These are phyloP conservation scores for Lacanobia oleracea DNA, from an alignment of 2,888 invertebrate genomes.

Conservation along the genomic window DNA sequence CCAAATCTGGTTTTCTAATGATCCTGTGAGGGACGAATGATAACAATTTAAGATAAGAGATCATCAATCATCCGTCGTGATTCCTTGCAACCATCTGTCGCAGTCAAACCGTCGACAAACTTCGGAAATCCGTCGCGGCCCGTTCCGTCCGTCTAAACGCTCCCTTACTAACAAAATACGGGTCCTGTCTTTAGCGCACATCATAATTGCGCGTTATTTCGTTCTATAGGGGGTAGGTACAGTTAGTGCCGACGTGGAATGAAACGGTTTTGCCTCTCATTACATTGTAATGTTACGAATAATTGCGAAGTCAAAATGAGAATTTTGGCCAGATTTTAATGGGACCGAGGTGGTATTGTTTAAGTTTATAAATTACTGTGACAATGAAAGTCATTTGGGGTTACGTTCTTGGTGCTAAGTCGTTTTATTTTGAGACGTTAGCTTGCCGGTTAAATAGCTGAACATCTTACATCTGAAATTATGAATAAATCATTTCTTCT, in stretches of 20 bases:
- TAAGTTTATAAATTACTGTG: conserved; percentile 46
- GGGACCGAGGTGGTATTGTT: conserved; percentile 34
- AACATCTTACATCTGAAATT: background rate
- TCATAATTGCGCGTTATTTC: conserved; percentile 65
- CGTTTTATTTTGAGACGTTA: background rate
- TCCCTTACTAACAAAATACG: conserved; percentile 50
- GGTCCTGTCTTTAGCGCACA: conserved; percentile 56
- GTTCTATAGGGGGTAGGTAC: conserved; percentile 42
- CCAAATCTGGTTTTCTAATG: background rate
- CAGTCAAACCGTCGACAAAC: background rate
- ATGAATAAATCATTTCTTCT: background rate
- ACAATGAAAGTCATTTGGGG: conserved; percentile 26
- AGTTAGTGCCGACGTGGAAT: conserved; percentile 51
- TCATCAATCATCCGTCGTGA: conserved; percentile 1
- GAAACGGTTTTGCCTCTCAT: conserved; percentile 52
- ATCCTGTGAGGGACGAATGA: background rate
- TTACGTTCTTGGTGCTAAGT: background rate
- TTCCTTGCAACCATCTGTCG: conserved; percentile 5
- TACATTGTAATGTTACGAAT: conserved; percentile 58
- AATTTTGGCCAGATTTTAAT: conserved; percentile 50
- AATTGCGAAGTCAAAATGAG: conserved; percentile 54
- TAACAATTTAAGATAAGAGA: background rate
- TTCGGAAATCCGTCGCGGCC: background rate
- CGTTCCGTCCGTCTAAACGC: conserved; percentile 10
- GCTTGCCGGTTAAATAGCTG: background rate